Evolutionary conservation across 2,113 vertebrate species (phyloP).

Genomic region (Micromys minutus): DNA sequence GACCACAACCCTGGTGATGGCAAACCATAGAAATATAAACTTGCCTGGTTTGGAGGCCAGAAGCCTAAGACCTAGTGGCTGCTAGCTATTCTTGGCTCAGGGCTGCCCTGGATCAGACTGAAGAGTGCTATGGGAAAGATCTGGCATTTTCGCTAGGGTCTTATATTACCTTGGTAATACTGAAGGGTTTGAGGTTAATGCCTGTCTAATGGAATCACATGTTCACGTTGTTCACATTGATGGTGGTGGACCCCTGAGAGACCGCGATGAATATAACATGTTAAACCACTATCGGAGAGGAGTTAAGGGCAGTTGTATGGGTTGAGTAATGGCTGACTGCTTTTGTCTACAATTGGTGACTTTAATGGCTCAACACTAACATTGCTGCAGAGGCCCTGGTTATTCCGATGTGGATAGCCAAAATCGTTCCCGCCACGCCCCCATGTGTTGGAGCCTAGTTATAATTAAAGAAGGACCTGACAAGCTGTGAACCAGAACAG

Average conservation of each 20-base stretch:
- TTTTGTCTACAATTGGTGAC: background rate
- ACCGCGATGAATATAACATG: no score
- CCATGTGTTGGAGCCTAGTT: background rate
- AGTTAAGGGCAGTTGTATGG: background rate
- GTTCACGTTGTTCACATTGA: background rate
- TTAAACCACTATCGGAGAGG: background rate
- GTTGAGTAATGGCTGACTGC: background rate
- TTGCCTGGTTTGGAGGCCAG: background rate
- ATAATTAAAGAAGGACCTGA: constrained; percentile 7
- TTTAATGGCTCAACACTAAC: background rate
- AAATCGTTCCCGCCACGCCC: background rate
- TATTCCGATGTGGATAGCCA: background rate
- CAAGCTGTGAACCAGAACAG: background rate
- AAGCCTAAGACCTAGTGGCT: background rate
- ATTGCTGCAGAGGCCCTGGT: background rate
- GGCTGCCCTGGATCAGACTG: background rate
- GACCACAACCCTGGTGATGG: background rate
- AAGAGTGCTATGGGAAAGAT: no score
- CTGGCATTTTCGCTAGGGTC: background rate
- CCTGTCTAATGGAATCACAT: background rate
- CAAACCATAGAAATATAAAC: background rate
- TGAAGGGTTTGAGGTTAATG: background rate
- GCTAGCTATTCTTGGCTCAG: background rate
- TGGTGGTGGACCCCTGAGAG: fast-evolving
- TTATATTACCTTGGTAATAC: background rate